These are phyloP conservation scores for Gavialis gangeticus DNA, from an alignment of 2,113 vertebrate genomes.

Conservation along the genomic window DNA sequence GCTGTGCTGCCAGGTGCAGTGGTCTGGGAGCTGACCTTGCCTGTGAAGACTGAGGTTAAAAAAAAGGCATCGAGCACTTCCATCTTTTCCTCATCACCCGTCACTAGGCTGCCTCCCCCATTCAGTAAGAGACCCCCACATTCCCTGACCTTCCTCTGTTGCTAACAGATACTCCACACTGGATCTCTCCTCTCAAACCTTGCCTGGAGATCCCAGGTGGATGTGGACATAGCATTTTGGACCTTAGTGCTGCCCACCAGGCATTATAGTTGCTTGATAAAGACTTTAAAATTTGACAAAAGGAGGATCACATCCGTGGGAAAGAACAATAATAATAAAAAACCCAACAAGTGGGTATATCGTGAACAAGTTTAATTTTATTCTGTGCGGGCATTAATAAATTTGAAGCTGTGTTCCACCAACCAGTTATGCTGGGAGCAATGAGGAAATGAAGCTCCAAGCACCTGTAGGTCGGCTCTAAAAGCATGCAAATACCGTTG, in stretches of 20 bases:
- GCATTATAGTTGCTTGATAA: neutral
- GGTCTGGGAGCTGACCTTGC: too few relatives aligned
- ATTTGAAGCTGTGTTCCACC: neutral
- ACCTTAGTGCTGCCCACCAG: accelerated
- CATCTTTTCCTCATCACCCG: too few relatives aligned
- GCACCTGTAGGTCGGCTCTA: neutral
- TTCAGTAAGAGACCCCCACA: too few relatives aligned
- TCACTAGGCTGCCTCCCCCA: too few relatives aligned
- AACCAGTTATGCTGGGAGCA: neutral
- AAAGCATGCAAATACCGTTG: too few relatives aligned
- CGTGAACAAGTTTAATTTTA: neutral
- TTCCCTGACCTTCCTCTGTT: too few relatives aligned
- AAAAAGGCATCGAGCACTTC: too few relatives aligned
- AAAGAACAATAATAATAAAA: neutral
- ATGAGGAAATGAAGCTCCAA: neutral
- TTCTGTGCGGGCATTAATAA: neutral
- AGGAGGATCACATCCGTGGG: accelerated
- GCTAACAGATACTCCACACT: too few relatives aligned
- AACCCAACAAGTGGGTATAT: accelerated
- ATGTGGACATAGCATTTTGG: neutral
- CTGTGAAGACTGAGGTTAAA: too few relatives aligned
- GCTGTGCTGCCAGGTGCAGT: too few relatives aligned
- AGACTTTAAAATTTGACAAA: neutral
- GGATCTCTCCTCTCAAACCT: too few relatives aligned
- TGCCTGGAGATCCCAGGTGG: neutral